Evolutionary conservation across 64 coral and sea anemone genomes (phyloP).

Genomic region (Actinia tenebrosa): DNA sequence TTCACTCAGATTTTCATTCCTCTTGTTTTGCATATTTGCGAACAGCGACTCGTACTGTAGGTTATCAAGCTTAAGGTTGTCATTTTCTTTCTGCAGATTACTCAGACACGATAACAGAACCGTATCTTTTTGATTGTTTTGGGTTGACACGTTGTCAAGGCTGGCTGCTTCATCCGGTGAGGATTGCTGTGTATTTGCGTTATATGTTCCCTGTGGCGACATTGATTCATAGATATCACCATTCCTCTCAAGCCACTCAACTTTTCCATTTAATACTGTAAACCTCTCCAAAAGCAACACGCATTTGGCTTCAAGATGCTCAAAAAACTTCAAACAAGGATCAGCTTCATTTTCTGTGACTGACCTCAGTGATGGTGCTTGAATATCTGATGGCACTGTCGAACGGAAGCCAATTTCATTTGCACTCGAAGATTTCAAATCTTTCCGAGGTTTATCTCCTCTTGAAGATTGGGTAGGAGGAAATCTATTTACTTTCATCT

Average conservation of each 20-base stretch:
- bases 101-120: neutral
- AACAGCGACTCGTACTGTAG: neutral
- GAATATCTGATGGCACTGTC: neutral
- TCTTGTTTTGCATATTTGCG: neutral
- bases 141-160: neutral
- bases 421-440: neutral
- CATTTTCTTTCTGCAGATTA: conserved; percentile 15
- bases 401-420: neutral
- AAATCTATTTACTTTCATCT: neutral
- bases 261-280: neutral
- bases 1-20: neutral
- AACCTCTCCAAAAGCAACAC: neutral
- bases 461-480: conserved; percentile 3
- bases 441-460: neutral
- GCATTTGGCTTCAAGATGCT: neutral
- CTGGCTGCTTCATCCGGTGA: neutral
- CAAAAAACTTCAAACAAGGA: conserved; percentile 2
- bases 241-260: neutral
- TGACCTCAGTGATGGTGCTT: neutral
- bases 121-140: neutral
- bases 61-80: conserved; percentile 12
- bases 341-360: neutral
- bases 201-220: too few species aligned
- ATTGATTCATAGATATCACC: neutral
- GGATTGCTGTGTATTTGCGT: neutral